phyloP scores from a whole-genome alignment of 2,888 invertebrate species.

The Frankliniella fusca region DNA sequence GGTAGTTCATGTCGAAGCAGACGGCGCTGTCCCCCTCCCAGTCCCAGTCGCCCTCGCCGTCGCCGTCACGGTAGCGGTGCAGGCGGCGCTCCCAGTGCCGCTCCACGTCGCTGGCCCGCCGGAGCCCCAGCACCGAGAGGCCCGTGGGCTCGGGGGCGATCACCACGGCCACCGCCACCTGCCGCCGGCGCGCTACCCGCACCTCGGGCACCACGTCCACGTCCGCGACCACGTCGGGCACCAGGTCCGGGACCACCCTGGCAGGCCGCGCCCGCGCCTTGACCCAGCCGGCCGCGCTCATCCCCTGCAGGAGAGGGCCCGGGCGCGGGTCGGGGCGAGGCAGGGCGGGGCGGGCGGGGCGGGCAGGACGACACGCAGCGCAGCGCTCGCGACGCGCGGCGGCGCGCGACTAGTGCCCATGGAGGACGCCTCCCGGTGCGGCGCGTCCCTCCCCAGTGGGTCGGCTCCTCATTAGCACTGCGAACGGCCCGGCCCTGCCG shows the following conservation, averaged over 20 bases:
- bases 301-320: background rate
- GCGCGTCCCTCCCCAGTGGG: background rate
- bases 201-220: constrained; percentile 13
- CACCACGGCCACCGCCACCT: constrained; percentile 7
- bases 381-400: background rate
- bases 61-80: background rate
- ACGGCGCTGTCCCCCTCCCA: constrained; percentile 5
- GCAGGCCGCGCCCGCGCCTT: constrained; percentile 3
- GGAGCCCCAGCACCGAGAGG: background rate
- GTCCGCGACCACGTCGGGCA: background rate
- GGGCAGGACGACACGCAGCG: background rate
- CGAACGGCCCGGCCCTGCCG: background rate
- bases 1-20: constrained; percentile 15
- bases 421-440: background rate
- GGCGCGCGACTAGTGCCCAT: background rate
- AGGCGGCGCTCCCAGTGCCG: background rate
- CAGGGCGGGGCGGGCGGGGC: background rate
- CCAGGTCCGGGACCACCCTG: constrained; percentile 11
- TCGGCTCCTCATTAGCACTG: background rate
- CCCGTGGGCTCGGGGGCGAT: background rate
- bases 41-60: constrained; percentile 7
- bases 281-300: background rate
- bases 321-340: background rate
- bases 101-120: background rate
- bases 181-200: background rate